Evolutionary conservation across 2,797 vertebrate species (phyloP), one percentile per base, ranked within the genome.

Genomic region (Morelia viridis): DNA sequence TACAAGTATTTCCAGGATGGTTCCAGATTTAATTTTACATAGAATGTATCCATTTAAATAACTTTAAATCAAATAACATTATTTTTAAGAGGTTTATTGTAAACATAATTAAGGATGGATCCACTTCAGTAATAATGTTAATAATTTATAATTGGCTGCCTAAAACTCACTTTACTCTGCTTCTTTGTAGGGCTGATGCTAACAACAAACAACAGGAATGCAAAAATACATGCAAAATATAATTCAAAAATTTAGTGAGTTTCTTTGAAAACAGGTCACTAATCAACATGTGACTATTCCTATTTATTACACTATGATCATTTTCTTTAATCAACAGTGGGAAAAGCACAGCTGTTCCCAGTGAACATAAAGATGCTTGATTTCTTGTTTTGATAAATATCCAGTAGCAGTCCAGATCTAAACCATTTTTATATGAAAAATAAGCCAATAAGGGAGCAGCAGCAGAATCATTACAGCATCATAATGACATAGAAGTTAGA

Each of bases 341-440:
- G n/a, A 61, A 10, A 85, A 28, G 13, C 11, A 60, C 15, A 88
- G 22, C 85, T 84, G 41, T 65, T 65, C 17, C 56, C 87, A 89
- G 5, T 28, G 71, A 46, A 46, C 65, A 86, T 28, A 64, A 80
- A 84, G 7, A 58, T 50, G 26, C 17, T 93, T 89, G n/a, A 68
- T 92, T 88, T 90, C 64, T 19, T 50, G 62, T 76, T 89, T 87
- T 90, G 58, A 15, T 92, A 31, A 41, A 7, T 64, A 85, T 50
- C 15, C 26, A 50, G 53, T 7, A 90, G 85, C 35, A 84, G 31
- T 87, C 11, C 28, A 26, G 2, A 26, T 85, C 22, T 88, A 62
- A 0, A 80, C 4, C n/a, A 46, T 56, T 35, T 60, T 2, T 88
- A 17, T 53, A n/a, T 68, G 26, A 53, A 84, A 90, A 26, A 58